A percentile compares a stretch with the other conserved stretches of the same genome.
Evolutionary conservation across 2,113 vertebrate species (phyloP).

Genomic region (Myotis lucifugus): DNA sequence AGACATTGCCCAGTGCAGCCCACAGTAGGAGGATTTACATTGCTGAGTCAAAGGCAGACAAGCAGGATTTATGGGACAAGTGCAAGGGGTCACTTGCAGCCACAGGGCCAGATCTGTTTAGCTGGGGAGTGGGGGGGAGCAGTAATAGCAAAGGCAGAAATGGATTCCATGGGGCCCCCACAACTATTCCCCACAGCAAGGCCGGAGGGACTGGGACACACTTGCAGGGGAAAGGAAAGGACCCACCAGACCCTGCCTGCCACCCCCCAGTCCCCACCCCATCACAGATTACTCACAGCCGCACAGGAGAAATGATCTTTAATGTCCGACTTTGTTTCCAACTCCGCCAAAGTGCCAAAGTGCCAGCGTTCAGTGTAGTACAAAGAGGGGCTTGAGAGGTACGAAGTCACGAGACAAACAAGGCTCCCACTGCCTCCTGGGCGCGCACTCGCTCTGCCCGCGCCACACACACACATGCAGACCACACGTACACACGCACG

Average conservation of each 20-base stretch:
- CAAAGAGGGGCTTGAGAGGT: slow-evolving; percentile 61
- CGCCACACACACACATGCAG: slow-evolving; percentile 57
- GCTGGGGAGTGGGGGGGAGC: neutral
- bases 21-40: neutral
- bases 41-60: neutral
- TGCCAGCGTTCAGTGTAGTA: slow-evolving; percentile 76
- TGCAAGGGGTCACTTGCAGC: neutral
- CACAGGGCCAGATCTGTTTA: neutral
- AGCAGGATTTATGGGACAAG: neutral
- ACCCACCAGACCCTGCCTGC: neutral
- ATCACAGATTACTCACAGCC: slow-evolving; percentile 61
- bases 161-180: neutral
- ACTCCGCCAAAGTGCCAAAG: slow-evolving; percentile 78
- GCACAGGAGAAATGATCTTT: slow-evolving; percentile 80
- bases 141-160: neutral
- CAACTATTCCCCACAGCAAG: neutral
- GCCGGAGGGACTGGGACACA: accelerated
- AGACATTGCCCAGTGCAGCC: neutral
- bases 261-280: accelerated
- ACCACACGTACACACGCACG: slow-evolving; percentile 52
- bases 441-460: neutral
- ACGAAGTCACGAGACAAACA: slow-evolving; percentile 42
- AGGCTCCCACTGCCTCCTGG: neutral
- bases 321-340: slow-evolving; percentile 78
- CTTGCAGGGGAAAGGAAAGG: neutral